A percentile compares a stretch with the other conserved stretches of the same genome.
These are phyloP conservation scores for Megalurothrips usitatus DNA, from an alignment of 2,888 invertebrate species.

Conservation along the genomic window DNA sequence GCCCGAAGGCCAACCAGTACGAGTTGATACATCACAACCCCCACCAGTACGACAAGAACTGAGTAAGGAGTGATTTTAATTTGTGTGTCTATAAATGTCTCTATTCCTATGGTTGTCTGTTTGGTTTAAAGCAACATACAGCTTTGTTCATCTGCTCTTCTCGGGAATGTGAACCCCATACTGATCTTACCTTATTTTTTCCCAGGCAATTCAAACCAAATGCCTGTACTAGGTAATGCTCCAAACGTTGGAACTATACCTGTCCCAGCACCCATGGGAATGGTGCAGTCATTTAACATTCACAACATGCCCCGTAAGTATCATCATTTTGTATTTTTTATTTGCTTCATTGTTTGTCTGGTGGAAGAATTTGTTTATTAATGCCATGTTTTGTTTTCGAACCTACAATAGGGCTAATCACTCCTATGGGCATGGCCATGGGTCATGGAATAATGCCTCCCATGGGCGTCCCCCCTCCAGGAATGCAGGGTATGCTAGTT, in stretches of 20 bases:
- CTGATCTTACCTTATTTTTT: neutral
- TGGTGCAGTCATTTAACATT: conserved; percentile 1
- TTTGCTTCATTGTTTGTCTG: too few species aligned
- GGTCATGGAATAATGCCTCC: conserved; percentile 50
- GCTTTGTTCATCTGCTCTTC: too few species aligned
- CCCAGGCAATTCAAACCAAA: neutral
- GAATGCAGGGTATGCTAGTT: conserved; percentile 46
- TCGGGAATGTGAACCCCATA: neutral
- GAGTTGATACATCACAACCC: conserved; percentile 29
- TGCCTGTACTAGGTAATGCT: neutral
- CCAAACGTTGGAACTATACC: neutral
- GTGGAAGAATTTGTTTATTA: too few species aligned
- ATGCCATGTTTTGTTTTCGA: conserved; percentile 27
- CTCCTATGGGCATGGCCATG: conserved; percentile 52
- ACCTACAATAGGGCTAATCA: conserved; percentile 48
- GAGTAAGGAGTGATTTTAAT: neutral
- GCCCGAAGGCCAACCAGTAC: conserved; percentile 38
- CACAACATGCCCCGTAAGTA: neutral
- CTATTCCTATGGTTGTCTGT: too few species aligned
- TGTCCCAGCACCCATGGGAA: neutral
- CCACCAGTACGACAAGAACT: neutral
- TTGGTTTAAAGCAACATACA: neutral
- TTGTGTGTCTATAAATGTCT: neutral
- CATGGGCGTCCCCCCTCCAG: conserved; percentile 56
- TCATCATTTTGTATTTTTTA: neutral